Conservation (phyloP, 2,888 invertebrate species). For the Sarcophaga variegata region DNA sequence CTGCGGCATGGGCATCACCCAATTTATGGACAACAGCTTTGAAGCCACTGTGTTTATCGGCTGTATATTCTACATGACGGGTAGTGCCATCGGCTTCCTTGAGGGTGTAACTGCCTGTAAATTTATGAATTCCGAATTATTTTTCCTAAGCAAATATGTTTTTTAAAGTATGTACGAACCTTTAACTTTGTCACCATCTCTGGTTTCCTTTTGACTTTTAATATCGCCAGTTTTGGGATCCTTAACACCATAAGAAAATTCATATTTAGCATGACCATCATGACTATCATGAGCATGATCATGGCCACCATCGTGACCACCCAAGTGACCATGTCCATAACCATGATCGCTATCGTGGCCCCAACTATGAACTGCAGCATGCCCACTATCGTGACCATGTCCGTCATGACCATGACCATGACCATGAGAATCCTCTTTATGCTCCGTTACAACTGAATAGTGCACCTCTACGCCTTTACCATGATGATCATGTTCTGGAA, state of each 20-base stretch:
- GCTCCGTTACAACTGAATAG: constrained; percentile 16
- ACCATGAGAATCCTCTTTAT: not conserved
- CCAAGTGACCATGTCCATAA: constrained; percentile 4
- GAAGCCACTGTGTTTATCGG: constrained; percentile 43
- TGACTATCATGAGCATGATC: not conserved
- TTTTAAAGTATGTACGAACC: too few species aligned
- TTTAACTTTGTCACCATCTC: constrained; percentile 19
- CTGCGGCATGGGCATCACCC: constrained; percentile 23
- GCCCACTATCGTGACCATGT: not conserved
- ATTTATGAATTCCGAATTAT: not conserved
- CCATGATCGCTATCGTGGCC: not conserved
- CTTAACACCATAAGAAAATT: constrained; percentile 47
- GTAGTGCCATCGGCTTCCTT: constrained; percentile 55
- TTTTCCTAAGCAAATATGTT: not conserved
- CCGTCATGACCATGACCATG: constrained; percentile 7
- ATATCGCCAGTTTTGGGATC: constrained; percentile 45
- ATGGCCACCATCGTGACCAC: not conserved
- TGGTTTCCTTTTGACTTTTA: constrained; percentile 32
- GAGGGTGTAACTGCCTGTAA: constrained; percentile 30
- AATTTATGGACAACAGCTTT: constrained; percentile 41
- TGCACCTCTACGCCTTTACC: not conserved
- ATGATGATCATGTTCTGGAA: not conserved
- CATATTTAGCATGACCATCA: not conserved
- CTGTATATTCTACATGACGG: constrained; percentile 36
- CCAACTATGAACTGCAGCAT: not conserved